Evolutionary conservation across 2,888 invertebrate genomes (phyloP), one percentile per base, ranked within the genome.

Genomic region (Caenorhabditis angaria): DNA sequence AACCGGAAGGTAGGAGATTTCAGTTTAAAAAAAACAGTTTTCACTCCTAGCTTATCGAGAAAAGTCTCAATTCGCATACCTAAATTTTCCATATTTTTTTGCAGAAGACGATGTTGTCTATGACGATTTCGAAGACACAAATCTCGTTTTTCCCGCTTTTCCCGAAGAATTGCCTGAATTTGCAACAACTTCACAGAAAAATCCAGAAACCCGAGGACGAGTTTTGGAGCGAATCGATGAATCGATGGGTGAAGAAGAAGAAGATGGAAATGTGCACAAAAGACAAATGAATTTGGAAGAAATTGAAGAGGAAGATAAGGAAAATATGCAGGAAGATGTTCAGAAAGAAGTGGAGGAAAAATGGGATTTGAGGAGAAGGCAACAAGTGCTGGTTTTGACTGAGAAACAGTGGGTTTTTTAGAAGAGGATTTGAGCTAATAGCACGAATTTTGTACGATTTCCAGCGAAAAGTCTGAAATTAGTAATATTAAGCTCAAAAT

Each of bases 71-170:
- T n/a, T n/a, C n/a, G n/a, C n/a, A n/a, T n/a, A n/a, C n/a, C n/a
- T n/a, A n/a, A n/a, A n/a, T n/a, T n/a, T n/a, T n/a, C n/a, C n/a
- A 28, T 32, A 2, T 4, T 59, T 6, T 35, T 59, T 32, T 65
- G 27, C 51, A 66, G 73, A 61, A 5, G 51, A 61, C 6, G 28
- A 32, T 5, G 29, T 59, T 2, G 58, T 59, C 12, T 67, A 64
- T 51, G 75, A 75, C 24, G 70, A 70, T 47, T 58, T 24, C 12
- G 61, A 61, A 2, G 65, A 75, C 25, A 70, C 70, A 5, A 51
- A 58, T 25, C 54, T 74, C 29, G 74, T 74, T 0, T 74, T 74
- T 53, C 74, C 74, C 20, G 32, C 32, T 2, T 20, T 4, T 24
- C 50, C 22, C 24, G 50, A 50, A 20, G 50, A 50, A 24, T n/a